These are phyloP conservation scores for Trachelus tabidus DNA, from an alignment of 2,888 invertebrate species.

Conservation along the genomic window DNA sequence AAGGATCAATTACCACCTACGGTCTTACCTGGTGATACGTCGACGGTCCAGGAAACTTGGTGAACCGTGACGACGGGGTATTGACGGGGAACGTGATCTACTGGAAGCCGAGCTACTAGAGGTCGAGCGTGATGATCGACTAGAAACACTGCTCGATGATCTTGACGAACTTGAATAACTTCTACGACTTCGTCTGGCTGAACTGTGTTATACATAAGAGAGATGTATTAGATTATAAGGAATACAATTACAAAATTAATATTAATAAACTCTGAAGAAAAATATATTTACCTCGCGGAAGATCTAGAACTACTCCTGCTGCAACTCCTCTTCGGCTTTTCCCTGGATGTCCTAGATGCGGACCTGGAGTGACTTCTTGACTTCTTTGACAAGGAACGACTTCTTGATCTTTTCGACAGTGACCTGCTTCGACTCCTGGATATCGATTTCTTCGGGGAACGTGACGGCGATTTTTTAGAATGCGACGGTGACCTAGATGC, in stretches of 20 bases:
- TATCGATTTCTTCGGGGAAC: slow-evolving; percentile 45
- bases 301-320: slow-evolving; percentile 56
- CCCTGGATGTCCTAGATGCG: slow-evolving; percentile 45
- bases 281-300: slow-evolving; percentile 47
- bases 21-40: slow-evolving; percentile 90
- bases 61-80: slow-evolving; percentile 91
- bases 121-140: slow-evolving; percentile 70
- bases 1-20: slow-evolving; percentile 11
- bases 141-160: slow-evolving; percentile 70
- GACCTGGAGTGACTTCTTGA: slow-evolving; percentile 49
- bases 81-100: slow-evolving; percentile 85
- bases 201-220: slow-evolving; percentile 30
- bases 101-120: slow-evolving; percentile 60
- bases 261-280: neutral
- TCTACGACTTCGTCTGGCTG: slow-evolving; percentile 55
- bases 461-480: slow-evolving; percentile 45
- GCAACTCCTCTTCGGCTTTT: slow-evolving; percentile 45
- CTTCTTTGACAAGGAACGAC: slow-evolving; percentile 21
- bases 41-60: slow-evolving; percentile 94
- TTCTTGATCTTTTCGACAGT: slow-evolving; percentile 33
- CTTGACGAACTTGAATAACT: slow-evolving; percentile 61
- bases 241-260: neutral
- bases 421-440: slow-evolving; percentile 43
- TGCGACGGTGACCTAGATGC: slow-evolving; percentile 38
- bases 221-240: neutral